Conservation (phyloP, 2,888 invertebrate genomes). For the Paralinhomoeus sp. region DNA sequence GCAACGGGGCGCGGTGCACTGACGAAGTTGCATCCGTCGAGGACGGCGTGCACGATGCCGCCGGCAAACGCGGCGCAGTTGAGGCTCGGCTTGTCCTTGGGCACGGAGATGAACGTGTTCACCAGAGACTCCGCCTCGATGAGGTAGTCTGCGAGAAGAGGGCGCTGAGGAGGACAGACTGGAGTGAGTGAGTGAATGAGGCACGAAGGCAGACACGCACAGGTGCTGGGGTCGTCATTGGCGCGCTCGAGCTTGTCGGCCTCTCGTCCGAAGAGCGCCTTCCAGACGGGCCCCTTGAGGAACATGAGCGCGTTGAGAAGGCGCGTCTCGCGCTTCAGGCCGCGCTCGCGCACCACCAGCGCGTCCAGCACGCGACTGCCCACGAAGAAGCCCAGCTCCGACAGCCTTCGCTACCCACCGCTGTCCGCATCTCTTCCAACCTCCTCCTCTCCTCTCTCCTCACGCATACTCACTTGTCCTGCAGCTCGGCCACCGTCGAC, state of each 20-base stretch:
- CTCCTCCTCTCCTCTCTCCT: too few relatives aligned
- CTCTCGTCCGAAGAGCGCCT: constrained; percentile 87
- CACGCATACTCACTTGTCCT: constrained; percentile 53
- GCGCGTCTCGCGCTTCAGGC: constrained; percentile 80
- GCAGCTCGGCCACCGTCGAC: constrained; percentile 75
- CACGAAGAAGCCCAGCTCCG: constrained; percentile 81
- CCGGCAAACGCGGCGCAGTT: constrained; percentile 97
- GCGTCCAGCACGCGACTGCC: constrained; percentile 76
- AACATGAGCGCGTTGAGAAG: constrained; percentile 77
- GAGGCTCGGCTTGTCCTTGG: constrained; percentile 82
- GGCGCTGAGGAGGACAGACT: too few relatives aligned
- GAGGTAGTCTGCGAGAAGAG: constrained; percentile 48
- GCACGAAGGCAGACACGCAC: too few relatives aligned
- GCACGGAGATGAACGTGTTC: constrained; percentile 86
- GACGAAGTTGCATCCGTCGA: constrained; percentile 84
- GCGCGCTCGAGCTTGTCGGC: constrained; percentile 95
- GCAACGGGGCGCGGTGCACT: constrained; percentile 34
- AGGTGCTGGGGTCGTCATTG: constrained; percentile 89
- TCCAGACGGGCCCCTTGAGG: constrained; percentile 88
- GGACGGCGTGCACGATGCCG: constrained; percentile 84
- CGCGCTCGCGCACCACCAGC: constrained; percentile 72
- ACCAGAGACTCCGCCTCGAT: constrained; percentile 94
- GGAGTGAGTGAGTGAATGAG: too few relatives aligned
- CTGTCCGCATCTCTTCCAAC: too few relatives aligned
- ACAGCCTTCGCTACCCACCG: constrained; percentile 40